Evolutionary conservation across 2,888 invertebrate species (phyloP).

Genomic region (Pyrrhia umbra): DNA sequence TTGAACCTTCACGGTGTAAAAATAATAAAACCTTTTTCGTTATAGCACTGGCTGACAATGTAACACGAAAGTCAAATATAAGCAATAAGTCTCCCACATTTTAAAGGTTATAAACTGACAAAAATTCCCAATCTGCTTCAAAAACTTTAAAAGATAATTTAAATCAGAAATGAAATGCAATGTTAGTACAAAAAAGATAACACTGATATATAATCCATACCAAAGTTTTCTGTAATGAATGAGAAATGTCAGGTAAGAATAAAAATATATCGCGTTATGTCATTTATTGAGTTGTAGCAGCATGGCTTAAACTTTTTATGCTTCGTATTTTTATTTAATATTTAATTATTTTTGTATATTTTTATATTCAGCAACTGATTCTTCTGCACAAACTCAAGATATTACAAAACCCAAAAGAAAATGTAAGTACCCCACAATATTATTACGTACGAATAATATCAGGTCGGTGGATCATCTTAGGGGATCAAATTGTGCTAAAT

Average conservation of each 20-base stretch:
- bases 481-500: not conserved
- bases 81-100: conserved; percentile 48
- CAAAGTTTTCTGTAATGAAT: conserved; percentile 74
- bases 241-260: conserved; percentile 80
- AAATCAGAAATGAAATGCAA: conserved; percentile 77
- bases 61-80: conserved; percentile 26
- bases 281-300: not conserved
- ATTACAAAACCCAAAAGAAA: conserved; percentile 77
- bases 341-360: conserved; percentile 13
- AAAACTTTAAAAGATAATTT: conserved; percentile 67
- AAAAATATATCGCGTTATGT: conserved; percentile 19
- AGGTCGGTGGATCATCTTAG: too few relatives aligned
- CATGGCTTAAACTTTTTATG: conserved; percentile 8
- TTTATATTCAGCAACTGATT: conserved; percentile 70
- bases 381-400: conserved; percentile 75
- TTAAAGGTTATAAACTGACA: conserved; percentile 73
- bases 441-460: not conserved
- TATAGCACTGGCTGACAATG: conserved; percentile 34
- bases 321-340: not conserved
- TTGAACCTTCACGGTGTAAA: conserved; percentile 5
- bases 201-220: conserved; percentile 58
- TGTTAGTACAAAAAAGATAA: conserved; percentile 65
- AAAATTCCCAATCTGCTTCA: conserved; percentile 72
- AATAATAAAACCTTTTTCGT: conserved; percentile 31
- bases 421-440: conserved; percentile 67